These are phyloP conservation scores for Isotomurus palustris DNA, from an alignment of 2,888 invertebrate species.

Conservation along the genomic window DNA sequence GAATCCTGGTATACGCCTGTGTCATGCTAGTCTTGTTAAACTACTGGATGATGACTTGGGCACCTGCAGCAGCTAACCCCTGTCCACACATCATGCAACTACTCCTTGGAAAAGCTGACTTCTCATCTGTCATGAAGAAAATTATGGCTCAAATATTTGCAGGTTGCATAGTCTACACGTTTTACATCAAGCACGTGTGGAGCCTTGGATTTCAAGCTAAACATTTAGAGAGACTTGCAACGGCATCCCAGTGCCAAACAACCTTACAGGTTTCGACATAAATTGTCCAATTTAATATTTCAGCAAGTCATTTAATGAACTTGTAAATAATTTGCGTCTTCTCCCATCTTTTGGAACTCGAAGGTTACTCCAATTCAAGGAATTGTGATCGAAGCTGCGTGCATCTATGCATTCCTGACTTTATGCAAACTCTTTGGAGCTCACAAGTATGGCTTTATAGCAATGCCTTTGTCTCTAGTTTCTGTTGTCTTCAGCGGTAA, in stretches of 20 bases:
- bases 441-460: background rate
- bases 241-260: background rate
- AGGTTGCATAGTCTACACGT: background rate
- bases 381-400: background rate
- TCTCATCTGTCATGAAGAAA: background rate
- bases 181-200: slow-evolving; percentile 8
- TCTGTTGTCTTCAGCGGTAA: slow-evolving; percentile 1
- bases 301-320: no score
- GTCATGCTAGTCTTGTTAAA: slow-evolving; percentile 8
- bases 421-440: background rate
- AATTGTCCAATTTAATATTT: no score
- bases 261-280: slow-evolving; percentile 1
- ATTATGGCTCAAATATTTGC: background rate
- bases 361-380: slow-evolving; percentile 1
- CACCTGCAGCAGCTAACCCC: background rate
- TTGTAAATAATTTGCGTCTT: background rate
- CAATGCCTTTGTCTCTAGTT: background rate
- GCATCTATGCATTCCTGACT: background rate
- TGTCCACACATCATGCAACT: background rate
- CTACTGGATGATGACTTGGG: slow-evolving; percentile 3
- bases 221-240: background rate
- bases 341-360: background rate
- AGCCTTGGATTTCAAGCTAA: slow-evolving; percentile 1
- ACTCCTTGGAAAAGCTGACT: background rate
- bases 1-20: background rate